Evolutionary conservation across 2,888 invertebrate genomes (phyloP).

Genomic region (Protophormia terraenovae): DNA sequence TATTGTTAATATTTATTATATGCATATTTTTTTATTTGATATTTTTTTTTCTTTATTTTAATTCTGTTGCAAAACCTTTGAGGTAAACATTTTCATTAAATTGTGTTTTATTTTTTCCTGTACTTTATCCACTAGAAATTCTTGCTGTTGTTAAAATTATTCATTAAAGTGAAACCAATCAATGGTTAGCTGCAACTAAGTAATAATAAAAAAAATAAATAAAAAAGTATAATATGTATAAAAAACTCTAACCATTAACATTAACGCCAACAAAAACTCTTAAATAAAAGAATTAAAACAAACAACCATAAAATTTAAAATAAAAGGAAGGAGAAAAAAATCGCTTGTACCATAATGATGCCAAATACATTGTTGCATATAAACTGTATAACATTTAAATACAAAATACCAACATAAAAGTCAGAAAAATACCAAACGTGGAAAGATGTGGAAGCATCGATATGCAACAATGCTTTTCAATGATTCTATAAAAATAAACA

Average conservation of each 20-base stretch:
- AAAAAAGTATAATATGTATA: conserved; percentile 12
- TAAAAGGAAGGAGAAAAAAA: background rate
- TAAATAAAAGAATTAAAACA: conserved; percentile 54
- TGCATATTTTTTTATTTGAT: background rate
- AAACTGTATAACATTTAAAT: background rate
- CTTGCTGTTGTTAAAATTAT: background rate
- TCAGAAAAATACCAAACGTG: background rate
- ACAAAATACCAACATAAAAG: background rate
- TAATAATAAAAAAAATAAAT: too few species aligned
- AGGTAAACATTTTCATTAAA: conserved; percentile 48
- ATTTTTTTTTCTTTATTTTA: background rate
- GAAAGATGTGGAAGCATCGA: conserved; percentile 11
- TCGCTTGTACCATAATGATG: conserved; percentile 11
- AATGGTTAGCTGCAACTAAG: conserved; percentile 42
- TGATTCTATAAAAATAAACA: conserved; percentile 19
- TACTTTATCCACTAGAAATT: background rate
- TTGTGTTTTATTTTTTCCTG: background rate
- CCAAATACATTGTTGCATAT: too few species aligned
- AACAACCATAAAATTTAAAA: conserved; percentile 48
- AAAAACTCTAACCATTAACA: conserved; percentile 26
- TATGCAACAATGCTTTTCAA: conserved; percentile 48
- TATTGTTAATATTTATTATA: background rate
- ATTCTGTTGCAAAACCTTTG: conserved; percentile 32
- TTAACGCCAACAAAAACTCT: conserved; percentile 4
- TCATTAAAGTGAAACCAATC: conserved; percentile 45